Evolutionary conservation across 2,113 vertebrate genomes (phyloP).

Genomic region (Melanostigma gelatinosum): DNA sequence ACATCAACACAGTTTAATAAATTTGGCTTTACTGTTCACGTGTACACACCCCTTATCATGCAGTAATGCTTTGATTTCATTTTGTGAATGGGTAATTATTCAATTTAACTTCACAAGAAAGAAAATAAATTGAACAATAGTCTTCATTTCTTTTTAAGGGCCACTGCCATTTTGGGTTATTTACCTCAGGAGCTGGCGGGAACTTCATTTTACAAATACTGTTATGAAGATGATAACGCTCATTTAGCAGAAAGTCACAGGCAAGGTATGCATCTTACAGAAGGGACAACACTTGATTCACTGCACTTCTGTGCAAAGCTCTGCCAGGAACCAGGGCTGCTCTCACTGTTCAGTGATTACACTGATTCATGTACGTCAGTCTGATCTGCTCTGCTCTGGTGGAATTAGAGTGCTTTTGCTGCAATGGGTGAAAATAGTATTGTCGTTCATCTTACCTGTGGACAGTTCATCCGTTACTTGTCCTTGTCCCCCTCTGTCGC

Average conservation of each 20-base stretch:
- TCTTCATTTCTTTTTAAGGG: neutral
- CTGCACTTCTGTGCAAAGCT: neutral
- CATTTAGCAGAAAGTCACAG: slow-evolving; percentile 91
- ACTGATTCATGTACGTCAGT: too few relatives aligned
- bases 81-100: neutral
- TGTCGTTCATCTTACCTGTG: slow-evolving; percentile 36
- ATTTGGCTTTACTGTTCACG: neutral
- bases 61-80: neutral
- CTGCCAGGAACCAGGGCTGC: neutral
- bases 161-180: slow-evolving; percentile 7
- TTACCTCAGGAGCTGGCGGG: slow-evolving; percentile 20
- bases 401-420: slow-evolving; percentile 11
- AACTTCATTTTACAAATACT: slow-evolving; percentile 89
- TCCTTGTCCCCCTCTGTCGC: slow-evolving; percentile 19
- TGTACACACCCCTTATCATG: neutral
- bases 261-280: slow-evolving; percentile 81
- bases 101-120: neutral
- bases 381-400: slow-evolving; percentile 9
- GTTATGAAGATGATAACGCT: slow-evolving; percentile 90
- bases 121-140: neutral
- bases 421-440: neutral
- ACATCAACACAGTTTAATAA: neutral
- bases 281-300: neutral
- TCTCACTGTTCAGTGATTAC: neutral
- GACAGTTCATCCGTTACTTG: slow-evolving; percentile 39